A percentile compares a stretch with the other conserved stretches of the same genome.
These are phyloP conservation scores for Motacilla alba DNA, from an alignment of 2,113 vertebrate species.

Conservation along the genomic window DNA sequence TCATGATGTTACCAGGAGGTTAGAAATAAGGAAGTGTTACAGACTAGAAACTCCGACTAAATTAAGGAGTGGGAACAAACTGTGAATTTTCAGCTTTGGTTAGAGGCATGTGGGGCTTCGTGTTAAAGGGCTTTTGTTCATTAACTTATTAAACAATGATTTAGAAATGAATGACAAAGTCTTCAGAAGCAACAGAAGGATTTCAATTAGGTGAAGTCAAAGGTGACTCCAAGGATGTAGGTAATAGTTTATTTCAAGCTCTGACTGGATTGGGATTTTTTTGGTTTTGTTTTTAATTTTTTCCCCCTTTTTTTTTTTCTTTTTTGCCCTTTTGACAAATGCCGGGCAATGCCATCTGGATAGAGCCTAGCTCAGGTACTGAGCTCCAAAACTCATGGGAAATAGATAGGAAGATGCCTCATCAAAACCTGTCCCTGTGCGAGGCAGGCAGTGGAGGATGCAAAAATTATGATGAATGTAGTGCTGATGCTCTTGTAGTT, in stretches of 20 bases:
- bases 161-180: not conserved
- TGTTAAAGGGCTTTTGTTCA: not conserved
- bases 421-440: not conserved
- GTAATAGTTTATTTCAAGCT: not conserved
- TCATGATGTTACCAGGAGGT: not conserved
- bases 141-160: not conserved
- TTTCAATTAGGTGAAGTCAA: not conserved
- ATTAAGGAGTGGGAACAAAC: not conserved
- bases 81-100: not conserved
- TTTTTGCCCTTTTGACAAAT: not conserved
- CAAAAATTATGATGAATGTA: not conserved
- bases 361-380: not conserved
- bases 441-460: not conserved
- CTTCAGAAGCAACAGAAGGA: not conserved
- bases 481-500: fast-evolving
- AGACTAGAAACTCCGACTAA: not conserved
- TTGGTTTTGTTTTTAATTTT: too few species aligned
- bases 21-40: not conserved
- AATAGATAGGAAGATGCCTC: not conserved
- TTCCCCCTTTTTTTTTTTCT: fast-evolving
- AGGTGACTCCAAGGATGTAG: not conserved
- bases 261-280: not conserved
- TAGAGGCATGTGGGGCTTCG: not conserved
- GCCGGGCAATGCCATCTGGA: not conserved
- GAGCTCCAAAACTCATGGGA: not conserved